These are phyloP conservation scores for Brachyrhaphis roseni DNA, from an alignment of 2,797 vertebrate genomes.

Conservation along the genomic window DNA sequence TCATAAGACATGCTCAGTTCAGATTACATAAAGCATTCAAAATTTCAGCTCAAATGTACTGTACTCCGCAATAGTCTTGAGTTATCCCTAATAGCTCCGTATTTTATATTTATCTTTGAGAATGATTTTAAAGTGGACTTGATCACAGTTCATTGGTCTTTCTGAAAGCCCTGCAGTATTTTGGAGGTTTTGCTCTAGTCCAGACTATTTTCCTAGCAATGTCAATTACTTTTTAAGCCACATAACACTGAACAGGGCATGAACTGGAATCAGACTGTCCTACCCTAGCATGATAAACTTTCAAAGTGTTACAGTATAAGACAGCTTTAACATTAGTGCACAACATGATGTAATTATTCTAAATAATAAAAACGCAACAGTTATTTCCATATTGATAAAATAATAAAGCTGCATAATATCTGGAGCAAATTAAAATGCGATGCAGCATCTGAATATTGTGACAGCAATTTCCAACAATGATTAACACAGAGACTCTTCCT, in stretches of 20 bases:
- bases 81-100: not conserved
- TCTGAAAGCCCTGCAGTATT: not conserved
- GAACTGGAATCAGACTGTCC: not conserved
- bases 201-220: not conserved
- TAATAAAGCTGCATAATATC: not conserved
- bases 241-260: not conserved
- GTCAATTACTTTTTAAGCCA: not conserved
- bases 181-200: not conserved
- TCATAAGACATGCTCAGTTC: conserved; percentile 24
- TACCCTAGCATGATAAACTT: not conserved
- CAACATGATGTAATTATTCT: not conserved
- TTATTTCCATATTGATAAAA: not conserved
- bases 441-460: not conserved
- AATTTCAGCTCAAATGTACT: not conserved
- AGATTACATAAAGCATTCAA: not conserved
- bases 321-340: not conserved
- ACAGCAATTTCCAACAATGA: not conserved
- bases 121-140: not conserved
- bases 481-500: not conserved
- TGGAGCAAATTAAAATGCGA: not conserved
- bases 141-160: not conserved
- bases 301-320: not conserved
- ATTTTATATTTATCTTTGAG: not conserved
- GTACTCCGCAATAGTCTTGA: not conserved
- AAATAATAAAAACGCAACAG: not conserved